Evolutionary conservation across 2,888 invertebrate species (phyloP), one percentile per base, ranked within the genome.

Genomic region (Dasysyrphus albostriatus): DNA sequence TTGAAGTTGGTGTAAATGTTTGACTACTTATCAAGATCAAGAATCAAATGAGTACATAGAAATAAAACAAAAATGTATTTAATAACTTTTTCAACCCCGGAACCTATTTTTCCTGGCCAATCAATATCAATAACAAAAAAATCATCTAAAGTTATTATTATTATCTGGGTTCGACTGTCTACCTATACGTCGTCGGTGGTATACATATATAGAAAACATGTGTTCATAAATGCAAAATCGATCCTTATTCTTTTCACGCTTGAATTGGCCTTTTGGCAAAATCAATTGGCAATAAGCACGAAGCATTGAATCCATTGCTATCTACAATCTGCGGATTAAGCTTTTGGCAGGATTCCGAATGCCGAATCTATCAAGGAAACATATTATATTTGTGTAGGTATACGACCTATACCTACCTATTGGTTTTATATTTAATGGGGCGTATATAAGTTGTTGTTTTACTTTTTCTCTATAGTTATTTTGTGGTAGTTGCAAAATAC

Each of bases 231-330:
- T 72, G 42, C 49, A 72, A 72, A 65, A 42, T 77, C 77, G 49
- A 59, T 72, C 29, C 65, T 51, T 67, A 65, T 77, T 73, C 49
- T 44, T 44, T 44, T 67, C 69, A 75, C 77, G 65, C 58, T 67
- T 82, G 42, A 77, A 72, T 73, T 73, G 77, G 82, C 19, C 70
- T 72, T 82, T 82, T 82, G 56, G 37, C 56, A 63, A 70, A 70
- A 77, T 67, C 65, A 67, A 72, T 72, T 77, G 72, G 72, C 82
- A 77, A 77, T 81, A 69, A 70, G 80, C 63, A 74, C 65, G 49
- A 39, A 39, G 61, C 65, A 67, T 42, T 51, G 59, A 61, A 61
- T 69, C 47, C 61, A n/a, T 75, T 19, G 69, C 51, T 75, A 81
- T 81, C 81, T 54, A 56, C 16, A 76, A 76, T 81, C 70, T 76